These are phyloP conservation scores for Leptinotarsa rubiginosa DNA, from an alignment of 2,888 invertebrate species.

Conservation along the genomic window DNA sequence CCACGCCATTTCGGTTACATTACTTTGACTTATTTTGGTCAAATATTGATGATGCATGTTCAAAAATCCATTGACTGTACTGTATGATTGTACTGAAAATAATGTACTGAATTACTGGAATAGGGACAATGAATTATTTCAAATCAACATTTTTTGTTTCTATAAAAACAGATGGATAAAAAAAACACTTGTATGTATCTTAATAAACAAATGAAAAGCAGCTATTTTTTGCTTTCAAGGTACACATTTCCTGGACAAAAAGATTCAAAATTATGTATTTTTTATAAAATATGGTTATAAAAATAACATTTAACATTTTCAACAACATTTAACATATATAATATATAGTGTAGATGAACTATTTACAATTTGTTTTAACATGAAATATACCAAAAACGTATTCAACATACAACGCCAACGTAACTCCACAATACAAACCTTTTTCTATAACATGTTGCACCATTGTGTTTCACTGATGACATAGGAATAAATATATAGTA, in stretches of 20 bases:
- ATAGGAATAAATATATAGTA: background rate
- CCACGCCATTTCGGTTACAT: too few relatives aligned
- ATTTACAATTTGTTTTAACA: constrained; percentile 24
- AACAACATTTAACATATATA: constrained; percentile 28
- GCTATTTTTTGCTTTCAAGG: background rate
- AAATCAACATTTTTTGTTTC: background rate
- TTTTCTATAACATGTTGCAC: background rate
- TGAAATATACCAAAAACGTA: constrained; percentile 12
- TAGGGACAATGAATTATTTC: background rate
- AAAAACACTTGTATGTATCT: background rate
- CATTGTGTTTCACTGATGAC: background rate
- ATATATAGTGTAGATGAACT: constrained; percentile 14
- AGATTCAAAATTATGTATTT: constrained; percentile 14
- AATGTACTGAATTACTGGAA: background rate
- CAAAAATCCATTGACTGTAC: too few relatives aligned
- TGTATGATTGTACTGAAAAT: too few relatives aligned
- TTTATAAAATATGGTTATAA: constrained; percentile 43
- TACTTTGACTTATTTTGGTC: too few relatives aligned
- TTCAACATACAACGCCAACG: constrained; percentile 16
- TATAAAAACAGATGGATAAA: too few relatives aligned
- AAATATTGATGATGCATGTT: too few relatives aligned
- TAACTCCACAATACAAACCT: constrained; percentile 17
- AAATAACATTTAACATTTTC: constrained; percentile 37
- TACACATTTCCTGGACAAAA: background rate
- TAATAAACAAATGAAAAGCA: background rate